Percentiles rank a stretch among this genome's conserved stretches.
Conservation (phyloP, 2,113 vertebrate species). For the Cromileptes altivelis region DNA sequence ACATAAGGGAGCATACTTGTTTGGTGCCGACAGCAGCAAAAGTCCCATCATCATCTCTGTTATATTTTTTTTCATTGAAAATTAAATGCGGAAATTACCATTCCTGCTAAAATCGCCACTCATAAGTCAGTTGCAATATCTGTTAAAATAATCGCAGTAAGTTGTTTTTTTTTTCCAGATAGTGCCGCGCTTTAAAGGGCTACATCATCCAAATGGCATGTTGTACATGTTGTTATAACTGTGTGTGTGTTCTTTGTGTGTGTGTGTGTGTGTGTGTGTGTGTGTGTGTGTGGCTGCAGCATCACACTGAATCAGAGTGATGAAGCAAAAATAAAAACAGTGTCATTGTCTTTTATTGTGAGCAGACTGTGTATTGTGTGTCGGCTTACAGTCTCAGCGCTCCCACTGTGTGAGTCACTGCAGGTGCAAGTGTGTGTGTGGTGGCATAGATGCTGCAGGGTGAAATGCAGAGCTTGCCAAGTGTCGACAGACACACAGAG, state of each 20-base stretch:
- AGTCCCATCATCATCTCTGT: no score
- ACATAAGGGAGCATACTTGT: no score
- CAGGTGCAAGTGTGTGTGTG: conserved; percentile 4
- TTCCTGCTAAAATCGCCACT: no score
- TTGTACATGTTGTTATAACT: not conserved
- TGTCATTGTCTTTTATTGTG: conserved; percentile 28
- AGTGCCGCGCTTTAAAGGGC: no score
- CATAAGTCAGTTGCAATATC: no score
- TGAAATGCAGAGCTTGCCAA: not conserved
- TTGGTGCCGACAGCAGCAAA: no score
- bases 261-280: not conserved
- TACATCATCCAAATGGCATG: not conserved
- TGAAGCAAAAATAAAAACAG: conserved; percentile 22
- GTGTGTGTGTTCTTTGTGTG: not conserved
- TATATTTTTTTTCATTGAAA: no score
- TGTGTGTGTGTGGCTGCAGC: not conserved
- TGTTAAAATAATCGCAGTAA: no score
- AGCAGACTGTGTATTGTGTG: conserved; percentile 28
- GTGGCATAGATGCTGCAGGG: conserved; percentile 2
- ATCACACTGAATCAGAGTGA: conserved; percentile 22
- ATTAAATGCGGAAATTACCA: no score
- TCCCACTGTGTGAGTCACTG: conserved; percentile 14
- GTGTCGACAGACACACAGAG: conserved; percentile 3
- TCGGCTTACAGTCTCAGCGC: not conserved
- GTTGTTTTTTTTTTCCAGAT: no score